Evolutionary conservation across 1,140 invertebrate species (phyloP).

Genomic region (Drosophila paulistorum): DNA sequence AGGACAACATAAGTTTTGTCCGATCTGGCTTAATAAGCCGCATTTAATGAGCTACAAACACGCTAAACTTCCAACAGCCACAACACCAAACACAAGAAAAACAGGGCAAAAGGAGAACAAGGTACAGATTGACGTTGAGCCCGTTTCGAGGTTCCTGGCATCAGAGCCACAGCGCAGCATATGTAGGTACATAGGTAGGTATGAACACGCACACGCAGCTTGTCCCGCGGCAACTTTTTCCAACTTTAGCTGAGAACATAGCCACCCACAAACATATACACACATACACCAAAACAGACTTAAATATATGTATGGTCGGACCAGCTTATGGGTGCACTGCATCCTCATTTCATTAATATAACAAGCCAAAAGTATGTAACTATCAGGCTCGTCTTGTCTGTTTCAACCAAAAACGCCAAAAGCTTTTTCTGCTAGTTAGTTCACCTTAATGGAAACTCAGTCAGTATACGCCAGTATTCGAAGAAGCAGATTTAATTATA

Average conservation of each 20-base stretch:
- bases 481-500: conserved; percentile 8
- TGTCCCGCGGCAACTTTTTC: conserved; percentile 54
- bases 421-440: conserved; percentile 56
- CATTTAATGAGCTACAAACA: conserved; percentile 73
- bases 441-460: conserved; percentile 47
- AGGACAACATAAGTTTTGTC: conserved; percentile 41
- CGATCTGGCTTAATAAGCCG: conserved; percentile 61
- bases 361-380: conserved; percentile 36
- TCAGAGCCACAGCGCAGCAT: conserved; percentile 1
- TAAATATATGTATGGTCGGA: background rate
- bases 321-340: conserved; percentile 26
- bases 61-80: conserved; percentile 48
- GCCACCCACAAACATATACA: conserved; percentile 11
- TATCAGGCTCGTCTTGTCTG: conserved; percentile 23
- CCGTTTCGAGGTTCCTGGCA: conserved; percentile 11
- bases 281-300: conserved; percentile 5
- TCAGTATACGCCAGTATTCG: background rate
- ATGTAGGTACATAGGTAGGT: background rate
- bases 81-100: conserved; percentile 37
- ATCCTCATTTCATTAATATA: conserved; percentile 71
- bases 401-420: conserved; percentile 48
- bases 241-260: conserved; percentile 52
- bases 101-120: conserved; percentile 11
- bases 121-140: conserved; percentile 49
- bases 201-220: conserved; percentile 34